These are phyloP conservation scores for Haemorhous mexicanus DNA, from an alignment of 2,113 vertebrate genomes.

Conservation along the genomic window DNA sequence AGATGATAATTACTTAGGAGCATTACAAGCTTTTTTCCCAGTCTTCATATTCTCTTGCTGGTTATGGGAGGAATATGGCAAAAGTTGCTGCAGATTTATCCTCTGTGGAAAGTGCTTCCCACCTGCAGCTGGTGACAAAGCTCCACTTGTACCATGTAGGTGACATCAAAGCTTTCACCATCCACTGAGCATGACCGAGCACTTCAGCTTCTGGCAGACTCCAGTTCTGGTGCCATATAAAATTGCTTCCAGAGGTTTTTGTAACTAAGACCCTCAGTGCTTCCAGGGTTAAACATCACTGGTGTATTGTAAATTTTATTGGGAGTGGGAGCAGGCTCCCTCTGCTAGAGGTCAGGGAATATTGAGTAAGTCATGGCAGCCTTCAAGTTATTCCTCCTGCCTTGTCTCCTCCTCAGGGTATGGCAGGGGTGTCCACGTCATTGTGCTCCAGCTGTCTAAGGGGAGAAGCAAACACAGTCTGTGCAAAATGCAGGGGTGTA, in stretches of 20 bases:
- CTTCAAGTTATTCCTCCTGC: not conserved
- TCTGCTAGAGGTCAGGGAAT: not conserved
- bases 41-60: not conserved
- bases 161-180: not conserved
- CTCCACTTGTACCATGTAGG: not conserved
- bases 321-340: not conserved
- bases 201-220: not conserved
- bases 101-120: not conserved
- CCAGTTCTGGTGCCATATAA: fast-evolving
- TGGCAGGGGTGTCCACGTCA: not conserved
- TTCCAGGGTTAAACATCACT: not conserved
- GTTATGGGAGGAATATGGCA: not conserved
- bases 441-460: not conserved
- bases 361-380: not conserved
- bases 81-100: not conserved
- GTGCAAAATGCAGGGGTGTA: not conserved
- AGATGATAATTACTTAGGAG: not conserved
- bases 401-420: not conserved
- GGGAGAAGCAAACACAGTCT: not conserved
- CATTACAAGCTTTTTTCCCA: fast-evolving
- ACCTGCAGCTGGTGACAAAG: not conserved
- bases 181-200: fast-evolving
- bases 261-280: not conserved
- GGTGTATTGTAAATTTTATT: not conserved
- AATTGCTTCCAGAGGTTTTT: not conserved